phyloP scores from a whole-genome alignment of 2,797 vertebrate genomes.

The Typhlichthys eigenmanni region DNA sequence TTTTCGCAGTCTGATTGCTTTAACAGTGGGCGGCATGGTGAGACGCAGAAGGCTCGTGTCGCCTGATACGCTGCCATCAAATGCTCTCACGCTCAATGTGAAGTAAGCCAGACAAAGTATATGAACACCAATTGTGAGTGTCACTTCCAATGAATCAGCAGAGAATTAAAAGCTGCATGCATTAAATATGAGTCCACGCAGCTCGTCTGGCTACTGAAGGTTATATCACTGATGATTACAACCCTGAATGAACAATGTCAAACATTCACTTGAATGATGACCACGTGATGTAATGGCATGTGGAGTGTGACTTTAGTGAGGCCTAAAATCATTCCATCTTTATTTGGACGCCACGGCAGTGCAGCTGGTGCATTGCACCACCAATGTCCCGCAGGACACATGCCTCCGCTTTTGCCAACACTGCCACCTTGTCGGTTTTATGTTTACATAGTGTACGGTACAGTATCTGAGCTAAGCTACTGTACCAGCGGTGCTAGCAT shows the following conservation, averaged over 20 bases:
- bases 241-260: background rate
- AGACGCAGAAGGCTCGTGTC: constrained; percentile 56
- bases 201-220: background rate
- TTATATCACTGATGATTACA: background rate
- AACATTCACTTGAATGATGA: background rate
- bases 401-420: background rate
- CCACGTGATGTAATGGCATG: background rate
- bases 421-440: constrained; percentile 6
- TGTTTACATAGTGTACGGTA: constrained; percentile 3
- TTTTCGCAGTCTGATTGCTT: constrained; percentile 56
- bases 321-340: constrained; percentile 6
- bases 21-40: constrained; percentile 65
- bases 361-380: background rate
- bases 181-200: background rate
- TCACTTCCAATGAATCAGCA: constrained; percentile 11
- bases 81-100: constrained; percentile 40
- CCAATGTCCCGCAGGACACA: background rate
- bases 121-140: constrained; percentile 9
- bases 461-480: constrained; percentile 9
- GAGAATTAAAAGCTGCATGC: background rate
- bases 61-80: constrained; percentile 48
- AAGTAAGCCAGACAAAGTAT: constrained; percentile 18
- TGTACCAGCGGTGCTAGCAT: constrained; percentile 11
- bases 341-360: background rate
- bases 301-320: background rate